A percentile compares a stretch with the other conserved stretches of the same genome.
Conservation (phyloP, 2,888 invertebrate genomes). For the Parnassius glacialis region DNA sequence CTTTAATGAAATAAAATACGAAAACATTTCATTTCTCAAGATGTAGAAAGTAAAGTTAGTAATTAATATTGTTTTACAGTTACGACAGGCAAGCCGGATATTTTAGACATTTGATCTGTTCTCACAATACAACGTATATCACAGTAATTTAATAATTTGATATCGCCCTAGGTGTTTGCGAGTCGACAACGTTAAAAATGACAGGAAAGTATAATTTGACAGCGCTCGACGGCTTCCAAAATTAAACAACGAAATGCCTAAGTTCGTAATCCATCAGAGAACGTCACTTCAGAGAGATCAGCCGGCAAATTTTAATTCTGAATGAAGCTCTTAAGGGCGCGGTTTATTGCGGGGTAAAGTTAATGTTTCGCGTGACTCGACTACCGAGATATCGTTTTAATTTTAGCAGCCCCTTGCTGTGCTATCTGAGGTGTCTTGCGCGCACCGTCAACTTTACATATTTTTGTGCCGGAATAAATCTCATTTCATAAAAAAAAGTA, state of each 20-base stretch:
- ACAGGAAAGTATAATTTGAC: constrained; percentile 36
- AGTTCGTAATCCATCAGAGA: constrained; percentile 72
- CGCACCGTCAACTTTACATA: constrained; percentile 67
- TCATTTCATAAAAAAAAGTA: constrained; percentile 72
- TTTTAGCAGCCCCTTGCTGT: constrained; percentile 60
- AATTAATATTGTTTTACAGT: constrained; percentile 15
- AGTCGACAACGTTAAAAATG: constrained; percentile 31
- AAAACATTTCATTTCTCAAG: constrained; percentile 6
- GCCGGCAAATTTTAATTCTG: constrained; percentile 79
- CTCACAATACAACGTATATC: constrained; percentile 14
- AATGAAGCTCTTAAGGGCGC: constrained; percentile 71
- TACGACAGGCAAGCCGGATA: constrained; percentile 8
- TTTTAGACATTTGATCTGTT: constrained; percentile 16
- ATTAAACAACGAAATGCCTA: constrained; percentile 47
- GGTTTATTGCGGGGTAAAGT: constrained; percentile 73
- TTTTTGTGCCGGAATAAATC: constrained; percentile 73
- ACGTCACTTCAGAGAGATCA: constrained; percentile 67
- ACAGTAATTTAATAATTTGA: constrained; percentile 22
- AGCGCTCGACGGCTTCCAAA: constrained; percentile 26
- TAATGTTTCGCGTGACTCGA: constrained; percentile 80
- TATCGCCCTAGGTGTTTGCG: constrained; percentile 9
- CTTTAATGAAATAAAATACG: not conserved
- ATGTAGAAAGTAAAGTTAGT: not conserved
- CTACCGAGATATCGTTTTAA: constrained; percentile 78
- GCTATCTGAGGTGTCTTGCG: constrained; percentile 56